These are phyloP conservation scores for Sphyrna mokarran DNA, from an alignment of 2,113 vertebrate genomes.

Conservation along the genomic window DNA sequence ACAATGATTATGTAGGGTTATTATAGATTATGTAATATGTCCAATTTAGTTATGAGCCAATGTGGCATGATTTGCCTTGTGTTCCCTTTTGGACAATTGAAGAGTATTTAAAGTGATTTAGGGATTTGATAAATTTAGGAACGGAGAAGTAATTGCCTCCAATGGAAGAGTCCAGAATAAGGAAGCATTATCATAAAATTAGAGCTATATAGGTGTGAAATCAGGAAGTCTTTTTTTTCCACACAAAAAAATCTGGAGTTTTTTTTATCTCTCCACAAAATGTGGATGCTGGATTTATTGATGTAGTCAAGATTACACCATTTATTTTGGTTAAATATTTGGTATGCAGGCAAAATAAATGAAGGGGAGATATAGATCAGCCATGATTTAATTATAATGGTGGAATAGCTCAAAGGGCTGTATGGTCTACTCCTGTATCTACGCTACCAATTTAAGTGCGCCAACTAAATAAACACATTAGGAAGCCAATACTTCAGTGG, in stretches of 20 bases:
- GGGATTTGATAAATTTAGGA: not conserved
- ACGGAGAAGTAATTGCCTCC: not conserved
- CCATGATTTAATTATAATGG: not conserved
- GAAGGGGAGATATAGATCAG: not conserved
- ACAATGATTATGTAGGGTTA: not conserved
- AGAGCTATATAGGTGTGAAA: not conserved
- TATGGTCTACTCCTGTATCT: not conserved
- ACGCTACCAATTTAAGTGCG: not conserved
- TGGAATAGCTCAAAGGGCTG: not conserved
- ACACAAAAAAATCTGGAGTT: not conserved
- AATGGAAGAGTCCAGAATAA: not conserved
- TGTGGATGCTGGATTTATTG: not conserved
- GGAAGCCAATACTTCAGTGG: not conserved
- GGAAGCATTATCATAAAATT: not conserved
- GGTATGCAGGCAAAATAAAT: not conserved
- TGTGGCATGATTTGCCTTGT: not conserved
- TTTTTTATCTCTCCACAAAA: not conserved
- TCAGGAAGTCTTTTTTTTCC: not conserved
- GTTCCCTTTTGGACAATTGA: too few species aligned
- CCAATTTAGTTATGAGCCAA: not conserved
- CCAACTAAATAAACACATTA: not conserved
- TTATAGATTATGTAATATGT: not conserved
- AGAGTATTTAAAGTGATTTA: not conserved
- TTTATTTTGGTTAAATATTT: not conserved
- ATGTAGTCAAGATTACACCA: not conserved